These are phyloP conservation scores for Stegophylla sp. DNA, from an alignment of 2,888 invertebrate species.

Conservation along the genomic window DNA sequence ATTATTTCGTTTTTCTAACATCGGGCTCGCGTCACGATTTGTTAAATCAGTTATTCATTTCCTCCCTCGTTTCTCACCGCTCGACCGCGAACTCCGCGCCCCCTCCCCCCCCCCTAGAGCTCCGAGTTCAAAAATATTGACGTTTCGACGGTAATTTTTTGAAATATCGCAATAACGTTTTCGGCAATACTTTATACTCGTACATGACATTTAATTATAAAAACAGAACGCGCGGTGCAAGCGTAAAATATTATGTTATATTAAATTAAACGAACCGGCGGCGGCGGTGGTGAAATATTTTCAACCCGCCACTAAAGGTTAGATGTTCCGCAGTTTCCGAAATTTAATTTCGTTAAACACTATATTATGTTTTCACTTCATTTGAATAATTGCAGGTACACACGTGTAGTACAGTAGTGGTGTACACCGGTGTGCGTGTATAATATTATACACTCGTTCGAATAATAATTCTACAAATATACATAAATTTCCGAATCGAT, in stretches of 20 bases:
- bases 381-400: slow-evolving; percentile 38
- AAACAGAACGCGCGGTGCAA: slow-evolving; percentile 6
- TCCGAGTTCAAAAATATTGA: slow-evolving; percentile 9
- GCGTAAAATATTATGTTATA: slow-evolving; percentile 25
- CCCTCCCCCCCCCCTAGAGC: not conserved
- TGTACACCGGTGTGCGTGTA: no score
- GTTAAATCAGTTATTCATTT: slow-evolving; percentile 42
- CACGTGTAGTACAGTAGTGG: no score
- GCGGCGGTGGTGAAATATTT: slow-evolving; percentile 23
- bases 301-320: slow-evolving; percentile 21
- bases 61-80: not conserved
- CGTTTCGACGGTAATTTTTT: slow-evolving; percentile 11
- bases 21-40: slow-evolving; percentile 28
- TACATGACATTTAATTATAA: slow-evolving; percentile 33
- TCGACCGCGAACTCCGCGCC: not conserved
- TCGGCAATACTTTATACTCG: slow-evolving; percentile 13
- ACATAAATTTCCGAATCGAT: slow-evolving; percentile 20
- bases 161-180: slow-evolving; percentile 9
- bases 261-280: slow-evolving; percentile 20
- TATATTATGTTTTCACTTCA: slow-evolving; percentile 35
- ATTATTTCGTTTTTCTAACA: not conserved
- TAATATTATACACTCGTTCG: not conserved
- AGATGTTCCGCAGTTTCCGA: slow-evolving; percentile 17
- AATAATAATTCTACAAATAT: slow-evolving; percentile 11
- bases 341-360: slow-evolving; percentile 20